Base-by-base conservation (phyloP, 2,888 invertebrate genomes). In the Erynnis tages region DNA sequence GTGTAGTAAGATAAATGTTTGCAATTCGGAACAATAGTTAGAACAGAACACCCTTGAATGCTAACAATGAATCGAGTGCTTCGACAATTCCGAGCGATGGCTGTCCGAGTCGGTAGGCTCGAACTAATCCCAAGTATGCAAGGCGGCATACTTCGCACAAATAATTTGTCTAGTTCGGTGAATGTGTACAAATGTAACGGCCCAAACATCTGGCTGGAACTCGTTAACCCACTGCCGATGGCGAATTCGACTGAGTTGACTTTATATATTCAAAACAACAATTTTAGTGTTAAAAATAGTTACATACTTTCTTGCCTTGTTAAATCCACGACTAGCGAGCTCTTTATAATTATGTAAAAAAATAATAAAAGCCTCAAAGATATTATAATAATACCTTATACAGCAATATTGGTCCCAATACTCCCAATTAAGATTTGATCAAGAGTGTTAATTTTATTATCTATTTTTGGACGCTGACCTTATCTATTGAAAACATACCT, bases 121-220 rank as follows among this genome's bases (percentile, higher is more conserved):
- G 57, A 73, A 76, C 72, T 71, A 72, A 74, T 76, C 61, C 69
- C 65, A 79, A 80, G 71, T 70, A 80, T 80, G 76, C 76, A 71
- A 70, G 66, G 66, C 66, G 61, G 63, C 61, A 63, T 72, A 71
- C 65, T 74, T 73, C 67, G 61, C 66, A 62, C 63, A 67, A 74
- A 77, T 77, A 73, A 75, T 77, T 78, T 74, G 77, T 76, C 66
- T 76, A 73, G 76, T 77, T 76, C 67, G 67, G 64, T 64, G 67
- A 69, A 72, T 71, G 67, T 66, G 69, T 68, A 72, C 70, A 76
- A 76, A 79, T 76, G 73, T 74, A 78, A 76, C 69, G 66, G 64
- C 59, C 62, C 65, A 67, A 74, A 67, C 71, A 72, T 73, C 71
- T 61, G 64, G 64, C 58, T 58, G 60, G 60, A 76, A 74, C 71